Evolutionary conservation across 2,888 invertebrate genomes (phyloP), one percentile per base, ranked within the genome.

Genomic region (Phania funesta): DNA sequence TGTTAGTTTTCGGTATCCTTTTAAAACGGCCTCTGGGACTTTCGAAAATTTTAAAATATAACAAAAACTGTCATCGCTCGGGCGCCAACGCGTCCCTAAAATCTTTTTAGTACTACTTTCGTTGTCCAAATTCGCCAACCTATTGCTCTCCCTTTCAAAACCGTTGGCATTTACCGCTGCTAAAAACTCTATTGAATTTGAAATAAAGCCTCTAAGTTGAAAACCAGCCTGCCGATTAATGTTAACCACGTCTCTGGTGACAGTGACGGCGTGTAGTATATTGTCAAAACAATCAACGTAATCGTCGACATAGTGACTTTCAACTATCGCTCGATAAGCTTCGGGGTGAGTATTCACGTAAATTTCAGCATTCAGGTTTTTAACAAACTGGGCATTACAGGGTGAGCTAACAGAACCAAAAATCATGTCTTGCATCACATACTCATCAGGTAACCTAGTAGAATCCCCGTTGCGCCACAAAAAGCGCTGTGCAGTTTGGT

Each of bases 261-360:
- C 54, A n/a, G 46, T 11, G 38, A 84, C 56, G 1, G 83, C 83
- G 16, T 83, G 5, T 6, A 6, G 29, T 6, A 29, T 29, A 4
- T 4, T 29, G 29, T 29, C 29, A 7, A 29, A n/a, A n/a, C n/a
- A n/a, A n/a, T n/a, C n/a, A n/a, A n/a, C n/a, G n/a, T n/a, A n/a
- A n/a, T n/a, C n/a, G 7, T 77, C 83, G 0, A 84, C 76, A 24
- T 84, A 83, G 38, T 84, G 84, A 11, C 68, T 52, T 8, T 84
- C 77, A 29, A 71, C 32, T 16, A 84, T 84, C 3, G 80, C 79
- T n/a, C 52, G 44, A 0, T 54, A 26, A 44, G 83, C 84, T 9
- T 56, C n/a, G 8, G 74, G 50, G 70, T 62, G 46, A 13, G n/a
- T 13, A 24, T 65, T 38, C n/a, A 60, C 54, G 60, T 65, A 71